phyloP scores from a whole-genome alignment of 1,140 invertebrate species.

The Chionoecetes opilio region DNA sequence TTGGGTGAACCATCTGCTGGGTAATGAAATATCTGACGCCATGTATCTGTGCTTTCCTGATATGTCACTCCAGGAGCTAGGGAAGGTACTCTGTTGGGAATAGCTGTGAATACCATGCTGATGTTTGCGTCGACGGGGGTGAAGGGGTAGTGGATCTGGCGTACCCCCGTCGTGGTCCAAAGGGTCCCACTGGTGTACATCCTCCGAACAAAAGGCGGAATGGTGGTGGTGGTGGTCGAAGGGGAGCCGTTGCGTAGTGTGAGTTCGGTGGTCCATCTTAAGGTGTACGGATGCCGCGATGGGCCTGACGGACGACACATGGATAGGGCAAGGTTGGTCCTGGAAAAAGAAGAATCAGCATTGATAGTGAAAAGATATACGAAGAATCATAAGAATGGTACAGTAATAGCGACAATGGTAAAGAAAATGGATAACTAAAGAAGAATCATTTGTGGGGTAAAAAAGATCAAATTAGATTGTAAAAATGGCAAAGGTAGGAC shows the following conservation, averaged over 20 bases:
- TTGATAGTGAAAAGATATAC: not conserved
- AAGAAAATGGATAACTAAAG: not conserved
- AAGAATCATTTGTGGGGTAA: not conserved
- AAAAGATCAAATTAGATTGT: too few species aligned
- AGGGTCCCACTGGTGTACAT: not conserved
- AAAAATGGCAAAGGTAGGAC: not conserved
- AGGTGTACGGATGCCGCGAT: not conserved
- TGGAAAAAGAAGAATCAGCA: constrained; percentile 19
- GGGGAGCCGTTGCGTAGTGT: not conserved
- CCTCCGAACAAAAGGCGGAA: not conserved
- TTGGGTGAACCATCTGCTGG: not conserved
- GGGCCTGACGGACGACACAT: constrained; percentile 47
- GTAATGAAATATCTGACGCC: not conserved
- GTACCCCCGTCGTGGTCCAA: not conserved
- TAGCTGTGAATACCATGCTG: not conserved
- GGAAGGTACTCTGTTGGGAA: not conserved
- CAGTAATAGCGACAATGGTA: too few species aligned
- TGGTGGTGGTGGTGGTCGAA: constrained; percentile 31
- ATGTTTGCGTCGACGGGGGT: not conserved
- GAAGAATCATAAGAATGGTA: not conserved
- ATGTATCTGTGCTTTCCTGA: not conserved
- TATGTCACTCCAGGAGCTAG: not conserved
- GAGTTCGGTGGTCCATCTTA: constrained; percentile 53
- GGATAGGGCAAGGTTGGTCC: constrained; percentile 62
- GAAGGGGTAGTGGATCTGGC: constrained; percentile 9